These are phyloP conservation scores for Idaea aversata DNA, from an alignment of 2,888 invertebrate genomes.

Conservation along the genomic window DNA sequence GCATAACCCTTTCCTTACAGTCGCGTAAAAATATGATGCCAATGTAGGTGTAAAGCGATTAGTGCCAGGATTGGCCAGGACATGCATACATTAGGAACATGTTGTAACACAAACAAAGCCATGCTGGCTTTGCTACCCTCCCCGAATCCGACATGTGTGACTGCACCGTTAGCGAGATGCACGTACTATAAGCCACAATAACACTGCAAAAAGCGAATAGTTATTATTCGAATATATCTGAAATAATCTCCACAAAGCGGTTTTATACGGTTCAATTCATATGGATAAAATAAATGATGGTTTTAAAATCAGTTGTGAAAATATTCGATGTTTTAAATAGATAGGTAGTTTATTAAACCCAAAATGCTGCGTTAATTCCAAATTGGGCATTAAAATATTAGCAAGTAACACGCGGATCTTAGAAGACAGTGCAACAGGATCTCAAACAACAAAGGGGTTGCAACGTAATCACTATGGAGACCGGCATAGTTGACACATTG, in stretches of 20 bases:
- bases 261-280: conserved; percentile 14
- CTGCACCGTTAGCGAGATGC: neutral
- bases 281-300: neutral
- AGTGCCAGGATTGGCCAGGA: no score
- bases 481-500: no score
- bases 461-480: no score
- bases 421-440: no score
- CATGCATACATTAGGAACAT: no score
- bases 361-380: no score
- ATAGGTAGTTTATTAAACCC: neutral
- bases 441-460: no score
- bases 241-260: conserved; percentile 15
- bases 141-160: neutral
- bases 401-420: no score
- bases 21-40: no score
- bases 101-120: neutral
- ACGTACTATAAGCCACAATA: conserved; percentile 14
- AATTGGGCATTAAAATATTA: no score
- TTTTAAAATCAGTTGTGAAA: neutral
- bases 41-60: no score
- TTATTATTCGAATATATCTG: conserved; percentile 20
- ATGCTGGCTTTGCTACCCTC: neutral
- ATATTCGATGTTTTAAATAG: neutral
- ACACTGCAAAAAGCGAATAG: conserved; percentile 22
- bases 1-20: no score